Evolutionary conservation across 37 sponge, comb jelly and placozoan species (phyloP).

Genomic region (Corticium candelabrum): DNA sequence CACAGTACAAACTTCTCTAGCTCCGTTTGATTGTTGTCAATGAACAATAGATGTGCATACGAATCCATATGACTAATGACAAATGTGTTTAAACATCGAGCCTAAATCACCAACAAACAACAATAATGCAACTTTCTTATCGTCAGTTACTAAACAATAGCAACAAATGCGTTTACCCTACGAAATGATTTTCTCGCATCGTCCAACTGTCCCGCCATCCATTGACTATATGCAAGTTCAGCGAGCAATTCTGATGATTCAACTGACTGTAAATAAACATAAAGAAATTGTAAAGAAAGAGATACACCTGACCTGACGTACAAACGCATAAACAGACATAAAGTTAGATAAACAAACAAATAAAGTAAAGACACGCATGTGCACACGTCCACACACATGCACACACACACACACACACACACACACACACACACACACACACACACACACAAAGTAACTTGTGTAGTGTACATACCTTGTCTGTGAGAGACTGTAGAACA

Average conservation of each 20-base stretch:
- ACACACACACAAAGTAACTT: background rate
- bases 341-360: background rate
- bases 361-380: background rate
- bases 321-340: background rate
- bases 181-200: background rate
- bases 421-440: background rate
- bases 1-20: background rate
- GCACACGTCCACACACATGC: background rate
- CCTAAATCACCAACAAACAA: background rate
- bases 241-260: background rate
- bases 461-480: background rate
- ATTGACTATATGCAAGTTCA: background rate
- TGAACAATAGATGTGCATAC: background rate
- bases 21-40: background rate
- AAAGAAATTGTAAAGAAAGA: background rate
- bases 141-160: background rate
- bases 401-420: background rate
- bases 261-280: background rate
- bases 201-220: background rate
- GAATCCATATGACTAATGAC: background rate
- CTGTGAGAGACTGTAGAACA: no score
- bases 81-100: background rate
- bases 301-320: background rate
- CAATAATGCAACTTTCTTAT: no score
- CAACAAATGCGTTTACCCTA: background rate